Evolutionary conservation across 1,140 invertebrate genomes (phyloP).

Genomic region (Orius laevigatus): DNA sequence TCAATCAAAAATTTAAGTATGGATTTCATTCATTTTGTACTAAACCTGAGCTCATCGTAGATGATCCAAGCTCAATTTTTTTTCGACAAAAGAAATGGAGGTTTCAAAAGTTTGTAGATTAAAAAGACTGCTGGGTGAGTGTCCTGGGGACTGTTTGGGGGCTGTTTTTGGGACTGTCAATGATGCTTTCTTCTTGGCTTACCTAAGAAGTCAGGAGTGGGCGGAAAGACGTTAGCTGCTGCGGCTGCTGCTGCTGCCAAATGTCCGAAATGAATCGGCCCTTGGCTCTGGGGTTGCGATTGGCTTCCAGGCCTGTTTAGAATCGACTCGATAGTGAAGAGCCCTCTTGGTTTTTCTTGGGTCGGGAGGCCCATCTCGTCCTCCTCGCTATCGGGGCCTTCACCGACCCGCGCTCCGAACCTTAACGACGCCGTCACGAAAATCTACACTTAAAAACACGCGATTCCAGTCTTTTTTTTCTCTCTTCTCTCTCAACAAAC

Average conservation of each 20-base stretch:
- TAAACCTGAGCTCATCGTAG: too few relatives aligned
- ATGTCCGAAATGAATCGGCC: constrained; percentile 33
- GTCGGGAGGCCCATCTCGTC: constrained; percentile 31
- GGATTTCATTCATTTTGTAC: too few relatives aligned
- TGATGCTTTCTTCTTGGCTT: constrained; percentile 26
- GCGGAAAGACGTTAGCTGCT: constrained; percentile 35
- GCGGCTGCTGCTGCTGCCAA: constrained; percentile 36
- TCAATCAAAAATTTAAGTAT: too few relatives aligned
- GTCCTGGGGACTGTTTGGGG: background rate
- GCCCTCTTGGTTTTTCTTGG: constrained; percentile 29
- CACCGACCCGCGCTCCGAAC: background rate
- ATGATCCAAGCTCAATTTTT: too few relatives aligned
- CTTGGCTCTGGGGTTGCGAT: constrained; percentile 28
- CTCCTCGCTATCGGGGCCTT: constrained; percentile 6
- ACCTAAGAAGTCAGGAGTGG: constrained; percentile 58
- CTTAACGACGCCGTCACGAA: constrained; percentile 2
- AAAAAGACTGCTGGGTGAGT: too few relatives aligned
- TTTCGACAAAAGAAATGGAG: too few relatives aligned
- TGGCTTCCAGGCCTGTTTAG: constrained; percentile 38
- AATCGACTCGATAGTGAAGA: constrained; percentile 65
- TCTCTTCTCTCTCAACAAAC: too few relatives aligned
- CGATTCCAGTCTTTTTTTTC: too few relatives aligned
- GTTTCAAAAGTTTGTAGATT: too few relatives aligned
- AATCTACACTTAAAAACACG: background rate
- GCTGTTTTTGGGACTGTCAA: background rate